These are phyloP conservation scores for Falco concolor DNA, from an alignment of 2,797 vertebrate species.

Conservation along the genomic window DNA sequence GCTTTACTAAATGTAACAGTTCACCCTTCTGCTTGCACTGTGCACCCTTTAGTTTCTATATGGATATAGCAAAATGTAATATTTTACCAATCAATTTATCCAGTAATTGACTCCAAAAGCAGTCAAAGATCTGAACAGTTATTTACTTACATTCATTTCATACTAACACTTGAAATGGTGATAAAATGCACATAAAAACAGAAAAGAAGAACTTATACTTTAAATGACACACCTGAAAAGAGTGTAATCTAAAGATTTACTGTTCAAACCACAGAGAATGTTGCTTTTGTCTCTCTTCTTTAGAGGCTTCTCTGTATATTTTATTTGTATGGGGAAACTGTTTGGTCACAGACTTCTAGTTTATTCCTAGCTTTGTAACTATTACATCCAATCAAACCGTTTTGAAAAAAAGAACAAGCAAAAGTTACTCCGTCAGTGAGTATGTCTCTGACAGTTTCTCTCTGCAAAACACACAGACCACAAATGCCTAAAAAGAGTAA, in stretches of 20 bases:
- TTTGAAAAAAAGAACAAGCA: neutral
- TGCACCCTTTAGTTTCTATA: neutral
- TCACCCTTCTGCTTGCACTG: neutral
- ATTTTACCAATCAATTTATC: neutral
- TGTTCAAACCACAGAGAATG: neutral
- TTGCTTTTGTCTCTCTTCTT: neutral
- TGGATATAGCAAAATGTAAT: neutral
- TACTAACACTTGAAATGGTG: neutral
- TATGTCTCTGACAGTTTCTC: neutral
- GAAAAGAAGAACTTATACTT: neutral
- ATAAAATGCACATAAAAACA: neutral
- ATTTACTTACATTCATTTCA: neutral
- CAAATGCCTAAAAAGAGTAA: neutral
- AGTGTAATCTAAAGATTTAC: neutral
- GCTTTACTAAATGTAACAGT: neutral
- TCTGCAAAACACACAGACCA: neutral
- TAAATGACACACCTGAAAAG: neutral
- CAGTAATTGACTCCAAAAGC: neutral
- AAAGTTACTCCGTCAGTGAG: neutral
- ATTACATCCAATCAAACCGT: neutral
- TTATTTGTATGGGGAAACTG: neutral
- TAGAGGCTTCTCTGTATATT: neutral
- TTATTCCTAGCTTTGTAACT: neutral
- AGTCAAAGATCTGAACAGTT: neutral
- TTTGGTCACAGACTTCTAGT: neutral